Base-by-base conservation (phyloP, 2,113 vertebrate species). In the Panurus biarmicus region DNA sequence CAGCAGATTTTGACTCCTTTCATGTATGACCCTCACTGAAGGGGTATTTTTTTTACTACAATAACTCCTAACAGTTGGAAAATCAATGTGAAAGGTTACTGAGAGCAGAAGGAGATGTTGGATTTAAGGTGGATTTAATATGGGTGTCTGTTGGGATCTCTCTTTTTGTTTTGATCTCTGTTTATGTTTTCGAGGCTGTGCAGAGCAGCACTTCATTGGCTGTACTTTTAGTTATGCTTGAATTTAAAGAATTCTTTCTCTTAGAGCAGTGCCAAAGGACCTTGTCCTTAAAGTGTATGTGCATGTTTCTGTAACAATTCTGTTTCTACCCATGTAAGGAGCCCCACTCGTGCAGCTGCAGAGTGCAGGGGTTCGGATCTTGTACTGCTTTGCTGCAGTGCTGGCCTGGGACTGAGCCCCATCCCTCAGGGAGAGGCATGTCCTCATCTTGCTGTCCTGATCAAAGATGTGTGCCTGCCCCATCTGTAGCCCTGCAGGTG, bases 361-460 rank as follows among this genome's bases (percentile, higher is more conserved):
- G 19, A 7, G 16, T 5, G 35, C 47, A 10, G 0, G 0, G 23
- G 5, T 14, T 50, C 19, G 45, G 38, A 12, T 28, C 42, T 20
- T 31, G 7, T 2, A 4, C 54, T 69, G 2, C 48, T 6, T 3
- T 2, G 7, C 54, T 60, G 2, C 38, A 13, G 1, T 1, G 12
- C 69, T 84, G 77, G 33, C 4, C 70, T 45, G 36, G 35, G 38
- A 2, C 50, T 22, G 60, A 62, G 85, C 62, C 73, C 26, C 17
- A 3, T 23, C 33, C 45, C n/a, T 50, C 17, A 5, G 35, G 22
- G 53, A 51, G 19, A 3, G 0, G n/a, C n/a, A n/a, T n/a, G n/a
- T n/a, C n/a, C n/a, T n/a, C n/a, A 18, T 40, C 54, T 23, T 62
- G 21, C 29, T 51, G 1, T 12, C 33, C 45, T 48, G 28, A 36